Base-by-base conservation (phyloP, 2,888 invertebrate genomes). In the Lamellibrachia satsuma region DNA sequence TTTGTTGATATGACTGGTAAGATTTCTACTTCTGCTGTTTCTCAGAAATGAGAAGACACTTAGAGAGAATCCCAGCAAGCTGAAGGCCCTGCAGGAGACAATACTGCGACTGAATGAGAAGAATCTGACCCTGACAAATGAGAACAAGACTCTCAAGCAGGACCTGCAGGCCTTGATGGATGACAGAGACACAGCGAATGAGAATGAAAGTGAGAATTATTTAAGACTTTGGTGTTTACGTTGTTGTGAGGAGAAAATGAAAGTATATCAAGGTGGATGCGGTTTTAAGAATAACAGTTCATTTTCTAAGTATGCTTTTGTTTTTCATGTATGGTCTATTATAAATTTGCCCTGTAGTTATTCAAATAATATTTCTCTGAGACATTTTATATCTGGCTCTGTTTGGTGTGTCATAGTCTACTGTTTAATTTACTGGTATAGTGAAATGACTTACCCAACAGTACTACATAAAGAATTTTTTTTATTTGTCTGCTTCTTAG, bases 1-100 rank as follows among this genome's bases (percentile, higher is more conserved):
- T 9, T 7, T 3, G 55, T 7, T 55, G 2, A 55, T 55, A 55
- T 55, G 55, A 9, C 39, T 39, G 39, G 1, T 39, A 39, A 39
- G 39, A 39, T 39, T 39, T 39, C 39, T 39, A 39, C 39, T 39
- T 39, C 39, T 39, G 39, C 39, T 39, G 39, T 39, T 39, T 55
- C 8, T 75, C 22, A 75, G 75, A 22, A n/a, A n/a, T 22, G 75
- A 75, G 22, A n/a, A 22, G 75, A 4, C 39, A 39, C 39, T 39
- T 39, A 39, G 75, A 22, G 95, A 95, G 91, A 95, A 94, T 55
- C 94, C 94, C 75, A 94, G 94, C 57, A 96, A 95, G 93, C 93
- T 96, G 57, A 95, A 95, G 93, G 96, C 96, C 0, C 92, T 96
- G 91, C 96, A 95, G 94, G 96, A 96, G 91, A 96, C 96, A 3